Evolutionary conservation across 2,797 vertebrate genomes (phyloP), one percentile per base, ranked within the genome.

Genomic region (Phyllotis vaccarum): DNA sequence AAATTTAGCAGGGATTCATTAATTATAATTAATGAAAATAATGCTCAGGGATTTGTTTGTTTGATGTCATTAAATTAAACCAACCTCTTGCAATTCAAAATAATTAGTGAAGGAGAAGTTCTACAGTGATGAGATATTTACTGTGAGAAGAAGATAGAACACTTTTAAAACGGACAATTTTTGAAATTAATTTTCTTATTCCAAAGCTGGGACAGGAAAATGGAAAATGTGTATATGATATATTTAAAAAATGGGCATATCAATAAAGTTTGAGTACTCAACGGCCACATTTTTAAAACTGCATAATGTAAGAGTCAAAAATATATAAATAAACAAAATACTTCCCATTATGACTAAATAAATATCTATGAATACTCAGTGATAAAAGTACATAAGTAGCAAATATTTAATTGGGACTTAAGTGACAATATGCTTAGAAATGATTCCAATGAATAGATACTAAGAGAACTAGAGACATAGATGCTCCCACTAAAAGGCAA

Each of bases 1-100:
- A 93, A 92, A 54, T 16, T 87, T 83, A 80, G 10, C 12, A 64
- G 68, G 40, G 22, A 80, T 78, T 91, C 43, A 90, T 76, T 86
- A 72, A 40, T 95, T 64, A 24, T 62, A 83, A 91, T 56, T 91
- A 89, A 86, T 89, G 86, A 92, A 89, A 83, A 93, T 86, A 96
- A 87, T 87, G 31, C 91, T 94, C 64, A 94, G 40, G 27, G 66
- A 10, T 66, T 86, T 72, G 37, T 82, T 86, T 87, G 34, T 46
- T 70, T 88, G 7, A 49, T 21, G 49, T 54, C 46, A 85, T 89
- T 49, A 88, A 87, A 89, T 70, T 80, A 76, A 89, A 93, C 52
- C 80, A 82, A 54, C 10, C 66, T 49, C 9, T 90, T 91, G 75
- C 12, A 86, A 40, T 89, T 92, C 37, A 78, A 78, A 95, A 89